These are phyloP conservation scores for Iselma pallidipennis DNA, from an alignment of 2,888 invertebrate genomes.

Conservation along the genomic window DNA sequence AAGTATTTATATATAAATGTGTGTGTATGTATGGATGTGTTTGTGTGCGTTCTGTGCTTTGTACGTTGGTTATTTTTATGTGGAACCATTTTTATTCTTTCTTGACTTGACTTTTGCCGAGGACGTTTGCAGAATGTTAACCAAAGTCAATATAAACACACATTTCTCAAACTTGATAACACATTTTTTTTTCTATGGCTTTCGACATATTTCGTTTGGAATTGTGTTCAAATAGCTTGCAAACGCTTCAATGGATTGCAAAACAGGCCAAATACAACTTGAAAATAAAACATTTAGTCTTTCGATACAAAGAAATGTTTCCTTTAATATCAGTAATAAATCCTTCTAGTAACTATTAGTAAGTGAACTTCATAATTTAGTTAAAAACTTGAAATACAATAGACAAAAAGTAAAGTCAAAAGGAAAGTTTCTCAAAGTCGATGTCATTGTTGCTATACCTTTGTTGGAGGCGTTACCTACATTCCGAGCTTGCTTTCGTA, in stretches of 20 bases:
- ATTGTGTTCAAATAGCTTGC: conserved; percentile 20
- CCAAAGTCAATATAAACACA: conserved; percentile 43
- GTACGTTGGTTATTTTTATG: conserved; percentile 43
- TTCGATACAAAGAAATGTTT: not conserved
- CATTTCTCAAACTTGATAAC: conserved; percentile 43
- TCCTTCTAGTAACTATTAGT: conserved; percentile 35
- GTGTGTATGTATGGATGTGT: conserved; percentile 5
- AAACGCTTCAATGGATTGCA: conserved; percentile 13
- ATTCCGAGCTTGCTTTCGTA: conserved; percentile 31
- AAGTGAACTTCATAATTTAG: conserved; percentile 39
- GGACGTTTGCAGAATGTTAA: conserved; percentile 42
- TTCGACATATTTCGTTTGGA: conserved; percentile 17
- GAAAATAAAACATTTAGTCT: not conserved
- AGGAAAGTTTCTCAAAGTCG: conserved; percentile 29
- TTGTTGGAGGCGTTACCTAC: conserved; percentile 26
- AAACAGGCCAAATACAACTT: conserved; percentile 8
- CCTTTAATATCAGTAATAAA: conserved; percentile 18
- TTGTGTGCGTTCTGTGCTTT: conserved; percentile 36
- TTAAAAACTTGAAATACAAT: conserved; percentile 38
- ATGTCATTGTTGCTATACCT: conserved; percentile 30
- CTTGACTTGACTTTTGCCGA: conserved; percentile 38
- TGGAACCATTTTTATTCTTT: conserved; percentile 44
- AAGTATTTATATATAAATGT: not conserved
- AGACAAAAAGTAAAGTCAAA: conserved; percentile 22
- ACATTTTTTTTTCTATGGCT: conserved; percentile 24